These are phyloP conservation scores for Ahaetulla prasina DNA, from an alignment of 2,113 vertebrate genomes.

Conservation along the genomic window DNA sequence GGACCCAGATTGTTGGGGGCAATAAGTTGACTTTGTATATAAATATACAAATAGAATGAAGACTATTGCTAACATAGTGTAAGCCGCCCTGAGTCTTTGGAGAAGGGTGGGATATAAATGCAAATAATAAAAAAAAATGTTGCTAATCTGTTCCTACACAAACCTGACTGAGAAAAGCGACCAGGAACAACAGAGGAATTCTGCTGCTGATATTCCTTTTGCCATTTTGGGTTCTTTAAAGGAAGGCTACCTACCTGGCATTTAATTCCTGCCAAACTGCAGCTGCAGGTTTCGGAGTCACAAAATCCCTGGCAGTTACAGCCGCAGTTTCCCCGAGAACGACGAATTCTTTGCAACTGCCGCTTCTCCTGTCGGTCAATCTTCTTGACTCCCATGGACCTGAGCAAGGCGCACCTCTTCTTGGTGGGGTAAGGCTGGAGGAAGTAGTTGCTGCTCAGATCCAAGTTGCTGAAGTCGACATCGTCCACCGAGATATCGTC, in stretches of 20 bases:
- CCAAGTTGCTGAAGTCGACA: slow-evolving; percentile 71
- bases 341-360: slow-evolving; percentile 85
- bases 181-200: neutral
- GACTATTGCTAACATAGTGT: no score
- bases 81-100: no score
- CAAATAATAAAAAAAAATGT: no score
- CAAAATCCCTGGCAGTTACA: slow-evolving; percentile 90
- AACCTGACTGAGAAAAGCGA: neutral
- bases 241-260: slow-evolving; percentile 80
- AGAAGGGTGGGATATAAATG: no score
- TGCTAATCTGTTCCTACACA: neutral
- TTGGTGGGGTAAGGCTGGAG: slow-evolving; percentile 88
- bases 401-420: slow-evolving; percentile 81
- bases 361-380: slow-evolving; percentile 92
- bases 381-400: slow-evolving; percentile 85
- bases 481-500: slow-evolving; percentile 85
- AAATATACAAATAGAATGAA: no score
- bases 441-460: slow-evolving; percentile 80
- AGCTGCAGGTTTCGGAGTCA: slow-evolving; percentile 91
- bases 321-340: slow-evolving; percentile 90
- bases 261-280: slow-evolving; percentile 91
- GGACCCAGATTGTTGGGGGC: no score
- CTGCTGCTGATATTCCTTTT: neutral
- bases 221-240: neutral
- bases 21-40: no score